Evolutionary conservation across 2,113 vertebrate genomes (phyloP).

Genomic region (Sapayoa aenigma): DNA sequence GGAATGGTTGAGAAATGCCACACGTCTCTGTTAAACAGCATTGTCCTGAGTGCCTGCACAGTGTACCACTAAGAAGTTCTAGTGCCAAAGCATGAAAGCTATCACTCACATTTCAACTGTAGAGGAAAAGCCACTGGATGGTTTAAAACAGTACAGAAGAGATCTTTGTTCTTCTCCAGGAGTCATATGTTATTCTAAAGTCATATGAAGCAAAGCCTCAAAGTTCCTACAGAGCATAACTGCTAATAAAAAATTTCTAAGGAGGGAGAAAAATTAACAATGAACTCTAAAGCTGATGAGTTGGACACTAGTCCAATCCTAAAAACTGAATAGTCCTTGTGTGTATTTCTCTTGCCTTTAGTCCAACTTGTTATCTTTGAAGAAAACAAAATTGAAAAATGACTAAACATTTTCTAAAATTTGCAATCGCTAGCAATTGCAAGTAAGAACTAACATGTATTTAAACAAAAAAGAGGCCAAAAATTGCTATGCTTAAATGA

Average conservation of each 20-base stretch:
- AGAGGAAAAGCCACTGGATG: not conserved
- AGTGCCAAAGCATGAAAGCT: not conserved
- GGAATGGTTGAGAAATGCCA: constrained; percentile 23
- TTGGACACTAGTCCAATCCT: not conserved
- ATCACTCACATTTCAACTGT: not conserved
- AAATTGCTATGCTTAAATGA: not conserved
- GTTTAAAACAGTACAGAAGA: not conserved
- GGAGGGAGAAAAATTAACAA: not conserved
- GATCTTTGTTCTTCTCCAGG: not conserved
- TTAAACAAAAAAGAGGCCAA: not conserved
- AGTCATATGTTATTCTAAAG: not conserved
- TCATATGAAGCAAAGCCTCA: not conserved
- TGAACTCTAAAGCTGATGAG: not conserved
- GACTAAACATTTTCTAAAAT: not conserved
- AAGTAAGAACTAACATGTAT: not conserved
- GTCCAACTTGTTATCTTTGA: accelerated
- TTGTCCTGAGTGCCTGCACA: not conserved
- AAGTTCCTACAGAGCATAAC: not conserved
- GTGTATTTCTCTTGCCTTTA: not conserved
- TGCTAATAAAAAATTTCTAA: not conserved
- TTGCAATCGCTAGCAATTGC: not conserved
- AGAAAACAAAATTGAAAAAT: not conserved
- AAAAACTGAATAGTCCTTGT: not conserved
- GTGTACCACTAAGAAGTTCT: not conserved
- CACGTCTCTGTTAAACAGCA: not conserved